Percentiles rank a stretch among this genome's conserved stretches.
Conservation (phyloP, 2,113 vertebrate species). For the Chaetodon auriga region DNA sequence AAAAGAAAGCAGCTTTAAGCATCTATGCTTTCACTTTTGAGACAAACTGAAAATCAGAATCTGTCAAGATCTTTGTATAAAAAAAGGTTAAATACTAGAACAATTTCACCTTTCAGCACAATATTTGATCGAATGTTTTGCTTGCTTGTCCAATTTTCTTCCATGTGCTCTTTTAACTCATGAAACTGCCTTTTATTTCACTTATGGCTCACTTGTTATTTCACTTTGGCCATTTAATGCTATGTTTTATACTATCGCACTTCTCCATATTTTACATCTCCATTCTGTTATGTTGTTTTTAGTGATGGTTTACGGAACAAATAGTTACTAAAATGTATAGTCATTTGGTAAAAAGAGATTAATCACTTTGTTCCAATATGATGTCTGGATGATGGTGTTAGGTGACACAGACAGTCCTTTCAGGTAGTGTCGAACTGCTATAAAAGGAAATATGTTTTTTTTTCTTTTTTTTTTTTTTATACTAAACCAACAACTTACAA, state of each 20-base stretch:
- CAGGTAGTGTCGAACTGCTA: neutral
- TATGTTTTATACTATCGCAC: neutral
- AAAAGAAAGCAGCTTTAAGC: neutral
- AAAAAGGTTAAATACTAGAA: neutral
- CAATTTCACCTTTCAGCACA: neutral
- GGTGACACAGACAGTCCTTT: slow-evolving; percentile 45
- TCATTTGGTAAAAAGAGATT: slow-evolving; percentile 21
- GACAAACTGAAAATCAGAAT: neutral
- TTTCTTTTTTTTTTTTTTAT: too few species aligned
- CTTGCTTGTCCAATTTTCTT: neutral
- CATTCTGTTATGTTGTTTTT: neutral
- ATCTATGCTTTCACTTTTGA: neutral
- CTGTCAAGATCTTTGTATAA: neutral
- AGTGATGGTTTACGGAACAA: neutral
- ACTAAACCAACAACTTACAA: neutral
- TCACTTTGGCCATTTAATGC: neutral
- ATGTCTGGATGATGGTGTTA: neutral
- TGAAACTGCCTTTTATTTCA: too few species aligned
- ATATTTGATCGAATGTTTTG: neutral
- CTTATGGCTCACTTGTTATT: neutral
- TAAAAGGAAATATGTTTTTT: neutral
- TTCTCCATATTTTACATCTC: neutral
- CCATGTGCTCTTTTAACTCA: neutral
- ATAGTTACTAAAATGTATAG: neutral
- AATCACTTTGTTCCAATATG: slow-evolving; percentile 4